Evolutionary conservation across 2,888 invertebrate genomes (phyloP).

Genomic region (Oscheius onirici): DNA sequence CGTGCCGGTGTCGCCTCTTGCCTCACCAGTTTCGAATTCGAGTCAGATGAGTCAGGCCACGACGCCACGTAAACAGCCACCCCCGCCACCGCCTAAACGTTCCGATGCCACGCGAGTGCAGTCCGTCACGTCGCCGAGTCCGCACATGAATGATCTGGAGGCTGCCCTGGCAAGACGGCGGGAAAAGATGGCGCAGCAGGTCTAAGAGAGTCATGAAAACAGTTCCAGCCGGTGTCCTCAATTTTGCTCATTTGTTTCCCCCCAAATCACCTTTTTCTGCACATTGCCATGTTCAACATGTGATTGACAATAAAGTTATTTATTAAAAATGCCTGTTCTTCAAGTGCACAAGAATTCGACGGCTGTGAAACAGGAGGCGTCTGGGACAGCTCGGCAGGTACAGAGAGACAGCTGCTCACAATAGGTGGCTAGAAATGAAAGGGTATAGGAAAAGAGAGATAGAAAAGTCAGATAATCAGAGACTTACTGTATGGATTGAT

Average conservation of each 20-base stretch:
- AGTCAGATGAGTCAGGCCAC: conserved; percentile 34
- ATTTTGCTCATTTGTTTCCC: too few relatives aligned
- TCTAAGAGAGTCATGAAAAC: neutral
- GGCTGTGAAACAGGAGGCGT: conserved; percentile 2
- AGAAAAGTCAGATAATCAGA: too few relatives aligned
- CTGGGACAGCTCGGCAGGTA: conserved; percentile 3
- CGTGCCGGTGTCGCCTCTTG: conserved; percentile 15
- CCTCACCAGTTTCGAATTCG: neutral
- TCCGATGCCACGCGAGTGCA: conserved; percentile 58
- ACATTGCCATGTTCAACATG: conserved; percentile 18
- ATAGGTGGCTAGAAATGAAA: neutral
- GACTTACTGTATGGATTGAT: conserved; percentile 3
- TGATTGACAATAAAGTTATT: conserved; percentile 25
- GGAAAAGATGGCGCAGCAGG: conserved; percentile 39
- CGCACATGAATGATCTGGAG: conserved; percentile 53
- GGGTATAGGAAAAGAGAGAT: neutral
- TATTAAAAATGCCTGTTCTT: conserved; percentile 3
- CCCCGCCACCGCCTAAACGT: conserved; percentile 70
- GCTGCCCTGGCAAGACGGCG: conserved; percentile 56
- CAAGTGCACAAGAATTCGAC: neutral
- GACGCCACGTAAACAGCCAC: conserved; percentile 42
- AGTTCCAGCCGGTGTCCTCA: conserved; percentile 7
- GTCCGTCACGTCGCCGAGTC: conserved; percentile 20
- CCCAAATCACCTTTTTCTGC: too few relatives aligned
- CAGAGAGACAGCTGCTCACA: conserved; percentile 4